phyloP scores from a whole-genome alignment of 2,113 vertebrate genomes.

The Psephotus haematonotus region DNA sequence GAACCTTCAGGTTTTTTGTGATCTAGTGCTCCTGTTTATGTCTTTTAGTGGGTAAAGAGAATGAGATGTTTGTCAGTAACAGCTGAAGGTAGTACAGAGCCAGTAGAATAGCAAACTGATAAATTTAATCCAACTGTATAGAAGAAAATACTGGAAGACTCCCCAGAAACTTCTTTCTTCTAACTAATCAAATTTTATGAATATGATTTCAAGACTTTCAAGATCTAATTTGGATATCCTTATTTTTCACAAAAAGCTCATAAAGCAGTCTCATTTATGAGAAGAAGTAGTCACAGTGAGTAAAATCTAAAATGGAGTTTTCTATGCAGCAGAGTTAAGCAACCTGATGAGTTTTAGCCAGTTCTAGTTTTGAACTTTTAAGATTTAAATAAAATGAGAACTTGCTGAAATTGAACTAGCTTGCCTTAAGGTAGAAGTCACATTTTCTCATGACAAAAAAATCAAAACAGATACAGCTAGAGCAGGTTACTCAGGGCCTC shows the following conservation, averaged over 20 bases:
- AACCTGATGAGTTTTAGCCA: background rate
- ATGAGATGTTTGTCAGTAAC: background rate
- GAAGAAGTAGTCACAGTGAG: background rate
- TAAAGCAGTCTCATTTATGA: background rate
- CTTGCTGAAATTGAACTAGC: background rate
- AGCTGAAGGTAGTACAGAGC: background rate
- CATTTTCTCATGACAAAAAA: background rate
- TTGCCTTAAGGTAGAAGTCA: background rate
- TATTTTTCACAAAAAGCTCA: background rate
- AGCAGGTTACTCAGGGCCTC: background rate
- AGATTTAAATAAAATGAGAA: background rate
- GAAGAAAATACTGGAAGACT: background rate
- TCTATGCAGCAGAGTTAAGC: background rate
- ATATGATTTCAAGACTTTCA: background rate
- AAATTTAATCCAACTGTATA: background rate
- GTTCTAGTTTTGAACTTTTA: background rate
- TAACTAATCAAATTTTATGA: background rate
- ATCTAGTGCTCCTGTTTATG: background rate
- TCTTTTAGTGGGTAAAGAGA: background rate
- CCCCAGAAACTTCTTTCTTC: background rate
- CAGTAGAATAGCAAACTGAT: background rate
- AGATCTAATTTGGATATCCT: background rate
- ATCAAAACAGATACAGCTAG: background rate
- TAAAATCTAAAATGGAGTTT: background rate
- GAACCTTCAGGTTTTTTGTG: background rate